Base-by-base conservation (phyloP, 2,888 invertebrate genomes). In the Heliconius aoede region DNA sequence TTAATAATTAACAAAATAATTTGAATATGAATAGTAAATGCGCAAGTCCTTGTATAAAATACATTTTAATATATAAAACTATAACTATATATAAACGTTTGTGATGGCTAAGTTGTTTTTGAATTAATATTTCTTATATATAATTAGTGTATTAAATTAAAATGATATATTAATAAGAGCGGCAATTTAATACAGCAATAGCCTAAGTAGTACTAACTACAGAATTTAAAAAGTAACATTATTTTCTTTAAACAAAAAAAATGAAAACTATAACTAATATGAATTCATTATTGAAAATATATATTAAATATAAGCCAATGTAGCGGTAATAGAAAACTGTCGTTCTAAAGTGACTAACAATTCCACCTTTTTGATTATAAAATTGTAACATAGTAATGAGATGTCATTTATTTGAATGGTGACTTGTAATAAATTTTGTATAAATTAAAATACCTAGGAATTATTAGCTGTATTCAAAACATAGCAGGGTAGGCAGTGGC, bases 1-100 rank as follows among this genome's bases (percentile, higher is more conserved):
- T 68, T 51, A 30, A 69, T 30, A 30, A 68, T n/a, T 65, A 36
- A 65, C 15, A 13, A 51, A 46, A 55, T 55, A 51, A 30, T 1
- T 69, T 30, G n/a, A 28, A 55, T 46, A 55, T 36, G 24, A 36
- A 72, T 32, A 72, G 3, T 72, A 72, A 72, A 72, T 72, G 71
- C 71, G n/a, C 36, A 32, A 60, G 26, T 72, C 58, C 32, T 60
- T 60, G 32, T 36, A 26, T 69, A 60, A 26, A 36, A 60, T 60
- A 72, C 18, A 60, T 72, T n/a, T 24, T 26, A 36, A 24, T 60
- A 72, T 24, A 60, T 72, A 60, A 24, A 72, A 72, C 26, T 72
- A 72, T 8, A 72, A 4, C 26, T 72, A 72, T 32, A 72, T 32
- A 32, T 72, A 58, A 32, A 26, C n/a, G 51, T 58, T 7, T 51